A percentile compares a stretch with the other conserved stretches of the same genome.
phyloP scores from a whole-genome alignment of 1,140 invertebrate species.

The Bombus superbus region DNA sequence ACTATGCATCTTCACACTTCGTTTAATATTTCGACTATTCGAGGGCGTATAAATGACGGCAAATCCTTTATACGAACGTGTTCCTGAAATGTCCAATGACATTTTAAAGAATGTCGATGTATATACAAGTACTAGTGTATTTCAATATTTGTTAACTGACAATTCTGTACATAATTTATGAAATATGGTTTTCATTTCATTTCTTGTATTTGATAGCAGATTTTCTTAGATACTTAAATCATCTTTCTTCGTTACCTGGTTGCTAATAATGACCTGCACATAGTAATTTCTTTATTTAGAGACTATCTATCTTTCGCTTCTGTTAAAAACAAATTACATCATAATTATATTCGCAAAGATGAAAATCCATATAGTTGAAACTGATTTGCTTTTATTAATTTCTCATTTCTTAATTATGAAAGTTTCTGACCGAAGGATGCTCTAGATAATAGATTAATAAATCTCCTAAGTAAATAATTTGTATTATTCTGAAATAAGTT shows the following conservation, averaged over 20 bases:
- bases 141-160: not conserved
- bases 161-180: not conserved
- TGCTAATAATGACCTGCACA: not conserved
- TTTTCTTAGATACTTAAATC: not conserved
- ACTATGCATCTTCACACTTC: conserved; percentile 18
- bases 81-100: conserved; percentile 18
- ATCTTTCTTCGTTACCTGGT: not conserved
- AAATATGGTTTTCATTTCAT: not conserved
- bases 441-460: not conserved
- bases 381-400: no score
- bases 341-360: not conserved
- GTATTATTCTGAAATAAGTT: not conserved
- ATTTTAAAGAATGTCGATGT: not conserved
- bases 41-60: conserved; percentile 2
- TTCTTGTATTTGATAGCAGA: not conserved
- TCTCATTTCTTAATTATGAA: no score
- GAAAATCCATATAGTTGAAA: not conserved
- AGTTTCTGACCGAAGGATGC: no score
- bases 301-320: not conserved
- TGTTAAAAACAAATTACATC: not conserved
- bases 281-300: not conserved
- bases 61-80: conserved; percentile 36
- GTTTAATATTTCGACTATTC: conserved; percentile 35
- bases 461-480: not conserved
- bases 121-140: not conserved